Evolutionary conservation across 2,113 vertebrate species (phyloP), one percentile per base, ranked within the genome.

Genomic region (Muntiacus muntjak): DNA sequence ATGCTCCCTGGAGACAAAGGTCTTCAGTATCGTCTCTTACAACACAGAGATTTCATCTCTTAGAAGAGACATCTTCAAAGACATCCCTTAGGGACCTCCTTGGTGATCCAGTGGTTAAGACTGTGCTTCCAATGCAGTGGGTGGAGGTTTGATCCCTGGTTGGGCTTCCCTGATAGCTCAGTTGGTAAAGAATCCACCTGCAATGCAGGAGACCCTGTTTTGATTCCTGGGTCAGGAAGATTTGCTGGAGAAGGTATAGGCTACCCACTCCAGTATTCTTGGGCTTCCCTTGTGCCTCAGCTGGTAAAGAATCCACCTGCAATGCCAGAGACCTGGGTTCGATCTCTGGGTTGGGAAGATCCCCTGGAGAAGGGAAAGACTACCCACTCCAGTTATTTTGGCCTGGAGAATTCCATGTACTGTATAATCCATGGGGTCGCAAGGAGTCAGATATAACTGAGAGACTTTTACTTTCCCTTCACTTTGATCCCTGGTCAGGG

Each of bases 251-350:
- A 71, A 71, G 5, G n/a, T 0, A 71, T 1, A 71, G 67, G 67
- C n/a, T 71, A 23, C 10, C 9, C n/a, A 23, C 10, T 71, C 19
- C 64, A 67, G 33, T 71, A 71, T 36, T 17, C 64, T 71, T 71
- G 17, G 11, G 17, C 64, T 71, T 71, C n/a, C 9, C n/a, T 71
- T 36, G 64, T 36, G 64, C 10, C n/a, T 71, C n/a, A 71, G 67
- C 19, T 40, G n/a, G 67, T 71, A 71, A 71, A 40, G 67, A 71
- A 71, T 71, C 67, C 19, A 40, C 67, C 19, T 40, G 67, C n/a
- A 36, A 2, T 36, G 33, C 0, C 0, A 19, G 67, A 71, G n/a
- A 36, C 67, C 67, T 71, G 17, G 9, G n/a, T 36, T 36, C 1
- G 21, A 36, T 71, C 64, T 36, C 67, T 36, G 67, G 67, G 67